Conservation (phyloP, 2,888 invertebrate genomes). For the Argyresthia goedartella region DNA sequence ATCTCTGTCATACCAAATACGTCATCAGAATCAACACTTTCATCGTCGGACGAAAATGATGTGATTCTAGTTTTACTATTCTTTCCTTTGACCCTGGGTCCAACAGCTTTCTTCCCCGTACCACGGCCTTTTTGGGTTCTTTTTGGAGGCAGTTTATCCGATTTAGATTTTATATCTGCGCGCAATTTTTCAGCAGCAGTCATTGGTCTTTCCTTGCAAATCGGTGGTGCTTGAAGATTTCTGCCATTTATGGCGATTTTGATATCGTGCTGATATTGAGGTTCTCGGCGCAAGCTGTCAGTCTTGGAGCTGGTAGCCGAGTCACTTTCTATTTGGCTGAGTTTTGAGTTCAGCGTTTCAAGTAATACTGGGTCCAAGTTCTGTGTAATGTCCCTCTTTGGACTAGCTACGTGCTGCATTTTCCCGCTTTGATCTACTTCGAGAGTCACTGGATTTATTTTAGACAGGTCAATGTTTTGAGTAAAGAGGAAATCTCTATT, state of each 20-base stretch:
- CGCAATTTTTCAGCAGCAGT: conserved; percentile 61
- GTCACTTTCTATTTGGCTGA: conserved; percentile 83
- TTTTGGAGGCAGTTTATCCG: conserved; percentile 75
- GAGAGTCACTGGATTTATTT: conserved; percentile 78
- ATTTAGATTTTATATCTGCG: conserved; percentile 65
- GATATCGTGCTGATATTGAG: conserved; percentile 64
- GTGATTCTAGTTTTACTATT: conserved; percentile 81
- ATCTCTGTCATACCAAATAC: conserved; percentile 83
- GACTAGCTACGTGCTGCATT: conserved; percentile 75
- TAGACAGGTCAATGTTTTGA: conserved; percentile 81
- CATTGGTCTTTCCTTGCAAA: conserved; percentile 53
- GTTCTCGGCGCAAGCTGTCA: conserved; percentile 74
- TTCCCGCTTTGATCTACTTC: conserved; percentile 77
- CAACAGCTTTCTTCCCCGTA: conserved; percentile 67
- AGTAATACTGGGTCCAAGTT: conserved; percentile 76
- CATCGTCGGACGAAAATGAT: conserved; percentile 82
- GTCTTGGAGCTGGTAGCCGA: conserved; percentile 81
- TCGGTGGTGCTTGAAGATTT: conserved; percentile 47
- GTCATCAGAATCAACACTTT: conserved; percentile 82
- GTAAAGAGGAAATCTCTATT: conserved; percentile 77
- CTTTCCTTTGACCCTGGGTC: conserved; percentile 72
- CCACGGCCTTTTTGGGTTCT: conserved; percentile 74
- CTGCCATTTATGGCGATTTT: conserved; percentile 65
- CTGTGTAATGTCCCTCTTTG: conserved; percentile 79
- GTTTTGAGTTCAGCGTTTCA: conserved; percentile 78